Evolutionary conservation across 2,113 vertebrate species (phyloP).

Genomic region (Mixornis gularis): DNA sequence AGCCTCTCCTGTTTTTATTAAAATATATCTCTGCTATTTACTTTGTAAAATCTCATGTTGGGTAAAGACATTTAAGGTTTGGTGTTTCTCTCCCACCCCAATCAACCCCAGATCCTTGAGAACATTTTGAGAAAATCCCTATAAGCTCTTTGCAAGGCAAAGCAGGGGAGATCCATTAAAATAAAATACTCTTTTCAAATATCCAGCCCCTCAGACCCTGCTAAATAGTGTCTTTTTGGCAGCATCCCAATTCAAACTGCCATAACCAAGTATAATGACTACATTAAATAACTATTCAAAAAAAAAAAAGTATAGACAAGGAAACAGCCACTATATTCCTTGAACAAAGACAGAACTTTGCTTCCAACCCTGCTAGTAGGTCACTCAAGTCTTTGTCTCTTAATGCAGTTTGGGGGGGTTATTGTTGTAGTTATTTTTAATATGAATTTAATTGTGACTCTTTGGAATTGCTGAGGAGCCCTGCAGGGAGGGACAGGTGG

Average conservation of each 20-base stretch:
- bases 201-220: background rate
- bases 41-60: background rate
- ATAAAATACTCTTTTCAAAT: background rate
- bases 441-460: background rate
- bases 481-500: background rate
- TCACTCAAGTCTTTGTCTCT: background rate
- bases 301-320: background rate
- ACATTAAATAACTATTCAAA: background rate
- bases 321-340: background rate
- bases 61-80: background rate
- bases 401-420: background rate
- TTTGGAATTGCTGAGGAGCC: background rate
- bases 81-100: rapidly evolving
- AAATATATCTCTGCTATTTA: background rate
- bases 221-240: constrained; percentile 5
- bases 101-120: background rate
- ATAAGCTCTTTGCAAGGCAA: background rate
- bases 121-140: background rate
- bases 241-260: background rate
- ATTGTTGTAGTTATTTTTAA: background rate
- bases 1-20: background rate
- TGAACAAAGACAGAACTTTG: background rate
- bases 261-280: background rate
- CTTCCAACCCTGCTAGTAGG: background rate
- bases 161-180: background rate